Conservation (phyloP, 2,797 vertebrate genomes). For the Sebastes ruberrimus region DNA sequence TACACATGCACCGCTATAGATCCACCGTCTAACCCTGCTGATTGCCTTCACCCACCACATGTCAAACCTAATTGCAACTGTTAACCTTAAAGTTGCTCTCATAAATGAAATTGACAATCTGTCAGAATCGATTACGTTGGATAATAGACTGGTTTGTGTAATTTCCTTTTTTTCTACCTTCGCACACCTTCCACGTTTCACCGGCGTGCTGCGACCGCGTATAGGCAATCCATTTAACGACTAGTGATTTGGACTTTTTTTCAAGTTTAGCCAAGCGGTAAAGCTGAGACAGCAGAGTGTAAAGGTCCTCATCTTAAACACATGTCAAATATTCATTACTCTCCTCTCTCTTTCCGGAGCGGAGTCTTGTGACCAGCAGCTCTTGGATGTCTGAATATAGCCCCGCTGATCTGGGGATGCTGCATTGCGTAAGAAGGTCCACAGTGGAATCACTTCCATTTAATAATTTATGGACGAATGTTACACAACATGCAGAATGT, state of each 20-base stretch:
- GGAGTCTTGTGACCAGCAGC: slow-evolving; percentile 18
- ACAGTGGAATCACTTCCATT: slow-evolving; percentile 49
- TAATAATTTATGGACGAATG: slow-evolving; percentile 63
- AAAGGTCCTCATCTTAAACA: slow-evolving; percentile 49
- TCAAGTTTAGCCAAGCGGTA: slow-evolving; percentile 20
- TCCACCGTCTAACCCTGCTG: slow-evolving; percentile 55
- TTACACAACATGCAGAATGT: slow-evolving; percentile 55
- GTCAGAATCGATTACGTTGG: slow-evolving; percentile 60
- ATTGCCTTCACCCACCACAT: slow-evolving; percentile 62
- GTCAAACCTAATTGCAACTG: slow-evolving; percentile 70
- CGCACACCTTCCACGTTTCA: slow-evolving; percentile 35
- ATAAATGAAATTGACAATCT: slow-evolving; percentile 75
- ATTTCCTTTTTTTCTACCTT: slow-evolving; percentile 50
- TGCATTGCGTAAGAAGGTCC: slow-evolving; percentile 55
- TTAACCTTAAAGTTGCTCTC: slow-evolving; percentile 76
- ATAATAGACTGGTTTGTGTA: slow-evolving; percentile 43
- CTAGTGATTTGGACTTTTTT: slow-evolving; percentile 31
- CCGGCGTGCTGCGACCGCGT: background rate
- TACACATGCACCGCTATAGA: slow-evolving; percentile 66
- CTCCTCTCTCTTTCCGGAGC: background rate
- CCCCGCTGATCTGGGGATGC: slow-evolving; percentile 32
- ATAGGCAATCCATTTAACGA: slow-evolving; percentile 31
- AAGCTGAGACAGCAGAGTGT: slow-evolving; percentile 53
- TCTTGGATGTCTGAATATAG: slow-evolving; percentile 45
- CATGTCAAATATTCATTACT: slow-evolving; percentile 57